Base-by-base conservation (phyloP, 2,797 vertebrate genomes). In the Euphonia xanthogaster region DNA sequence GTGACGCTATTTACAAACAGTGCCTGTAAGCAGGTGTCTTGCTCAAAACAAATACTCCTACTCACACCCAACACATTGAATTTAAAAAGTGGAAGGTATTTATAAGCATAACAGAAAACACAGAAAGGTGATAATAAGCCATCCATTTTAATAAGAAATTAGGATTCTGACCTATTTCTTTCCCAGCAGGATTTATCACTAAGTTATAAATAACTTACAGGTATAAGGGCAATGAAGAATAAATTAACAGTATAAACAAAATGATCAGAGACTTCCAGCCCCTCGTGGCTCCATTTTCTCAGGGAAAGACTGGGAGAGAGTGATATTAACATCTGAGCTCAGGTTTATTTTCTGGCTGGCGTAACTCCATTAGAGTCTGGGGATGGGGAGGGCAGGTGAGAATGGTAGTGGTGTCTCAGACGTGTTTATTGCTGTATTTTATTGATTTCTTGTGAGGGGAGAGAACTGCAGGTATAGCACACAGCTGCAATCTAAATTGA, bases 151-250 rank as follows among this genome's bases (percentile, higher is more conserved):
- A 88, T 68, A 89, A 88, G 47, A 47, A 91, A 80, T 91, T 96
- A 83, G 66, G 84, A 93, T 93, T 93, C 92, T 92, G 94, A 92
- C 89, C 94, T 94, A 91, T 94, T 96, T 95, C 60, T 89, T 82
- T 79, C 91, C 61, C 58, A 31, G 58, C 7, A 78, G 78, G 72
- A 37, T 78, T 88, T 88, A 86, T 78, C 76, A 77, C 61, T 44
- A 74, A 48, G 28, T 80, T 93, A 77, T 80, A 80, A 85, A 94
- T 95, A 96, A 94, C 77, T 68, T 87, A 71, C 28, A 94, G 75
- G 68, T 92, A 79, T 82, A 57, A 94, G 27, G 35, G 45, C 68
- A 85, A 57, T 70, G 71, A 67, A 79, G 81, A 96, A 96, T 87
- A 94, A 89, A 92, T 93, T 92, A 96, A 33, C 63, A 89, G 50